phyloP scores from a whole-genome alignment of 2,797 vertebrate species.

The Crotalus adamanteus region DNA sequence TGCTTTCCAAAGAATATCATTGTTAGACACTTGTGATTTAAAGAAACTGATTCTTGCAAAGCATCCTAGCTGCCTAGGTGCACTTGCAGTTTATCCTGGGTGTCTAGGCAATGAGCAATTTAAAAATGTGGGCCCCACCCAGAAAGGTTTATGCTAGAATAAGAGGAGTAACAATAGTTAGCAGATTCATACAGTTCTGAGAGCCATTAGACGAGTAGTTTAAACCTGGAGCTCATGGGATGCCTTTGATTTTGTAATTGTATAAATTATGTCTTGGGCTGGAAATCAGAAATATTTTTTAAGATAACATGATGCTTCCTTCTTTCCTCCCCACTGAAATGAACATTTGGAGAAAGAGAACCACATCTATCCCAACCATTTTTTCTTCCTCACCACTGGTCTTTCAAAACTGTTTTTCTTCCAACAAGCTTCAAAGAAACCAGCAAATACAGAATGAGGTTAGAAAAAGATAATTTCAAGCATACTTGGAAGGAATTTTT shows the following conservation, averaged over 20 bases:
- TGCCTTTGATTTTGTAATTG: background rate
- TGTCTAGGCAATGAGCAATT: background rate
- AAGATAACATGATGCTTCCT: background rate
- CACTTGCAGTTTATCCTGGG: background rate
- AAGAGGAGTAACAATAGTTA: background rate
- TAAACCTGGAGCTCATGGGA: background rate
- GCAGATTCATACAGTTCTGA: background rate
- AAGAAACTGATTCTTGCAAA: background rate
- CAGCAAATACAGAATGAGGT: background rate
- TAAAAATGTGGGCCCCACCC: background rate
- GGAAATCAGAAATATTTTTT: background rate
- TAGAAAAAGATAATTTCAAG: background rate
- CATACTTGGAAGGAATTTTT: background rate
- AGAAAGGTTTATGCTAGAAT: background rate
- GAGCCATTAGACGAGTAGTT: background rate
- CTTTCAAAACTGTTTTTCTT: background rate
- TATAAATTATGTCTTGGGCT: background rate
- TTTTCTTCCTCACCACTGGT: background rate
- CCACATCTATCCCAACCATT: background rate
- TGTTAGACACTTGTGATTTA: background rate
- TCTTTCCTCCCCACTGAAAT: too few species aligned
- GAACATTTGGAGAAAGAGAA: background rate
- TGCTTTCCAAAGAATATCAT: background rate
- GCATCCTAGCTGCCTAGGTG: background rate
- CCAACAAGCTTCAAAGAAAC: background rate